These are phyloP conservation scores for Octomys mimax DNA, from an alignment of 2,797 vertebrate species.

Conservation along the genomic window DNA sequence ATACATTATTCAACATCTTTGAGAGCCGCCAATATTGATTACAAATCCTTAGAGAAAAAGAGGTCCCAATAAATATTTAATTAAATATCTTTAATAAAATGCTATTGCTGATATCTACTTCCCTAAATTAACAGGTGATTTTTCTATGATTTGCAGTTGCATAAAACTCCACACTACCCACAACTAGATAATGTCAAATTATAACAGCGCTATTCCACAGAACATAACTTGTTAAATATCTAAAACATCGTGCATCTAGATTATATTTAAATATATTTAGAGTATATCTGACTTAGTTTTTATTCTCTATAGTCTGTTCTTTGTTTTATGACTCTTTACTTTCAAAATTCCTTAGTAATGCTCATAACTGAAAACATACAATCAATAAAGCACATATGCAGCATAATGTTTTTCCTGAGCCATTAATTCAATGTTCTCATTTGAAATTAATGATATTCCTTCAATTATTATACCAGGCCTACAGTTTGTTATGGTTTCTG, in stretches of 20 bases:
- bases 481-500: no score
- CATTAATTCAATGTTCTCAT: neutral
- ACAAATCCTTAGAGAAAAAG: neutral
- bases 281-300: neutral
- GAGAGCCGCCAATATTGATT: neutral
- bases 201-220: neutral
- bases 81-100: conserved; percentile 29
- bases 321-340: neutral
- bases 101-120: neutral
- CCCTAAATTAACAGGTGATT: neutral
- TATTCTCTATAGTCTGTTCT: neutral
- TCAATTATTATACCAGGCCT: neutral
- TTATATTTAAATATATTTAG: conserved; percentile 30
- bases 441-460: neutral
- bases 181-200: neutral
- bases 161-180: neutral
- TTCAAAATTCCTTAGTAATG: neutral
- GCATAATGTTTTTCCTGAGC: neutral
- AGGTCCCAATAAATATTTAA: neutral
- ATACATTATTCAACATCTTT: neutral
- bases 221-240: neutral
- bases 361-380: neutral
- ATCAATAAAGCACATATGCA: neutral
- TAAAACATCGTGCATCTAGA: neutral
- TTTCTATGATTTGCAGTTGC: neutral